Evolutionary conservation across 2,888 invertebrate genomes (phyloP).

Genomic region (Nomada ruficornis): DNA sequence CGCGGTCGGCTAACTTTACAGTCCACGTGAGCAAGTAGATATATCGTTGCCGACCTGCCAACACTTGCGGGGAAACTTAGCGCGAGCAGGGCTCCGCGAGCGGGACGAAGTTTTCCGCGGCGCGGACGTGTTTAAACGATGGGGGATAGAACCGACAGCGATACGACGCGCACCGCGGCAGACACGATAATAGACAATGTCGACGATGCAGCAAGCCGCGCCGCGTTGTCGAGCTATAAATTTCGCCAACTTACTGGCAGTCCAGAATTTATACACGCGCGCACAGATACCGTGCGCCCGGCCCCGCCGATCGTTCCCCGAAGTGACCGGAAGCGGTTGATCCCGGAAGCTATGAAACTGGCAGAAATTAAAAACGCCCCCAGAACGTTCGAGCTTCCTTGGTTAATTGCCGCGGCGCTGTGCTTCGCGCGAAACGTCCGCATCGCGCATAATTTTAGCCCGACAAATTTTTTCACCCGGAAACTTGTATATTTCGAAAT

Average conservation of each 20-base stretch:
- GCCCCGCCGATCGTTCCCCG: not conserved
- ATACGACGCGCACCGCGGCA: constrained; percentile 45
- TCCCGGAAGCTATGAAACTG: not conserved
- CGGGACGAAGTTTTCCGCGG: constrained; percentile 40
- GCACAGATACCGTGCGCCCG: constrained; percentile 4
- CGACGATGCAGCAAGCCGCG: constrained; percentile 17
- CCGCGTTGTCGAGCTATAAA: constrained; percentile 45
- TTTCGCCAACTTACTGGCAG: constrained; percentile 57
- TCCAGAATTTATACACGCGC: constrained; percentile 56
- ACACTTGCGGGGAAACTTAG: constrained; percentile 5
- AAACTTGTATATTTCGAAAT: not conserved
- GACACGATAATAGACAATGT: constrained; percentile 64
- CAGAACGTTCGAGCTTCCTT: not conserved
- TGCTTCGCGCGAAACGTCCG: not conserved
- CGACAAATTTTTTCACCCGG: not conserved
- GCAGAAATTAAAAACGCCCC: not conserved
- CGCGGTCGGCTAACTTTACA: constrained; percentile 3
- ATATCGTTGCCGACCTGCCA: constrained; percentile 12
- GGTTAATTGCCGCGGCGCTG: not conserved
- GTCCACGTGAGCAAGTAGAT: not conserved
- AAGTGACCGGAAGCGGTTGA: not conserved
- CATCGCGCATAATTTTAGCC: not conserved
- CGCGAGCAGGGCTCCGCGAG: constrained; percentile 10
- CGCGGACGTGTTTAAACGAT: constrained; percentile 38
- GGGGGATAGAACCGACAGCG: constrained; percentile 32